Percentiles rank a stretch among this genome's conserved stretches.
Evolutionary conservation across 2,888 invertebrate genomes (phyloP).

Genomic region (Dendrolimus pini): DNA sequence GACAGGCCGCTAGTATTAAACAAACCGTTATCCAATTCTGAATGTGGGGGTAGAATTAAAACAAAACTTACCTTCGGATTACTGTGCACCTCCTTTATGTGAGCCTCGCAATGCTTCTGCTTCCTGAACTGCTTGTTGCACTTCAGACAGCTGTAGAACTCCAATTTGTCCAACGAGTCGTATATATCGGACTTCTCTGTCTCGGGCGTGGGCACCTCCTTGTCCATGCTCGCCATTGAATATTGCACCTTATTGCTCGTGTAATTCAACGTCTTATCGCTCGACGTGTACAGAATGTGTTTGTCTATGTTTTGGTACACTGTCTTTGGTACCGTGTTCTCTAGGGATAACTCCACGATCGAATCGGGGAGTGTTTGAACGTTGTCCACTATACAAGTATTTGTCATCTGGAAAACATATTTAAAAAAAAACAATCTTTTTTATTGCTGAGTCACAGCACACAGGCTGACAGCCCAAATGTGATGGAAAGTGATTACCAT

Average conservation of each 20-base stretch:
- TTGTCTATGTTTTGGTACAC: conserved; percentile 64
- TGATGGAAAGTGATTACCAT: too few species aligned
- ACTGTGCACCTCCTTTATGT: conserved; percentile 76
- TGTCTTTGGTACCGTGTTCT: conserved; percentile 60
- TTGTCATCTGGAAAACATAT: conserved; percentile 49
- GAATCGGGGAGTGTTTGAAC: conserved; percentile 62
- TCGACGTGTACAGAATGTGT: conserved; percentile 51
- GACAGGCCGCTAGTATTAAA: too few species aligned
- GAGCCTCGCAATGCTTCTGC: conserved; percentile 79
- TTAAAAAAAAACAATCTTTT: conserved; percentile 1
- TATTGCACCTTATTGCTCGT: conserved; percentile 52
- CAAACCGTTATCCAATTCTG: too few species aligned
- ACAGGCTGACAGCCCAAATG: too few species aligned
- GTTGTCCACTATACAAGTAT: conserved; percentile 64
- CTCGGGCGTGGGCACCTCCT: conserved; percentile 31
- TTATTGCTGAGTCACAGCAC: background rate
- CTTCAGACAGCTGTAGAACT: conserved; percentile 52
- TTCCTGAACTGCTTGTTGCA: conserved; percentile 78
- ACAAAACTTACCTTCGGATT: conserved; percentile 36
- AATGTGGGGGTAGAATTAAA: too few species aligned
- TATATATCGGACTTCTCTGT: conserved; percentile 48
- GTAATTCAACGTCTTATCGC: conserved; percentile 50
- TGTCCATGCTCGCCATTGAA: conserved; percentile 53
- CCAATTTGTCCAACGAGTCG: conserved; percentile 47
- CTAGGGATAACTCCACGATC: conserved; percentile 64